Evolutionary conservation across 2,113 vertebrate species (phyloP).

Genomic region (Pogona vitticeps): DNA sequence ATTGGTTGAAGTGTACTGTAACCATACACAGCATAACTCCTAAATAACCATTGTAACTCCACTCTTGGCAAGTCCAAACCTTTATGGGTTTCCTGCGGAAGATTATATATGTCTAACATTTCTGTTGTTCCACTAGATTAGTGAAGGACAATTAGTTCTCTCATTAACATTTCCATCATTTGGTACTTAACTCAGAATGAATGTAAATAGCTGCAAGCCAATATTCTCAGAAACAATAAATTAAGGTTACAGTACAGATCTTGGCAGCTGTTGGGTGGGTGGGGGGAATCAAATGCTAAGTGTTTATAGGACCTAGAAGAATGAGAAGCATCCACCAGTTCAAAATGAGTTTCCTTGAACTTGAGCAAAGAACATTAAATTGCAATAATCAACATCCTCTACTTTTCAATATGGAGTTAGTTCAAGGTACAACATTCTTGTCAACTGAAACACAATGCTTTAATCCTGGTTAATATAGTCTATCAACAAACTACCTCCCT

Average conservation of each 20-base stretch:
- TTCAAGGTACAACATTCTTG: not conserved
- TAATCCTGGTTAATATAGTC: not conserved
- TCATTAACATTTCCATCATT: slow-evolving; percentile 54
- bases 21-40: slow-evolving; percentile 45
- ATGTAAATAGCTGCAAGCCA: slow-evolving; percentile 65
- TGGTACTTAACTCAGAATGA: slow-evolving; percentile 61
- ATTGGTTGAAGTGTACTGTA: not conserved
- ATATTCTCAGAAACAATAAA: slow-evolving; percentile 55
- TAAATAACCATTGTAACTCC: slow-evolving; percentile 42
- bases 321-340: slow-evolving; percentile 32
- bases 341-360: not conserved
- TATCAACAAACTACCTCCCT: too few species aligned
- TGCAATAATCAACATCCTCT: not conserved
- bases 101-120: slow-evolving; percentile 59
- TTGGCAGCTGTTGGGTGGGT: slow-evolving; percentile 7
- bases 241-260: slow-evolving; percentile 48
- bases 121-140: slow-evolving; percentile 48
- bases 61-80: slow-evolving; percentile 58
- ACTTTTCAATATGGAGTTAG: not conserved
- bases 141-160: slow-evolving; percentile 51
- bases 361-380: not conserved
- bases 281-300: slow-evolving; percentile 43
- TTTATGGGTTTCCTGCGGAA: slow-evolving; percentile 68
- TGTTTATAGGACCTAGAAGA: slow-evolving; percentile 32
- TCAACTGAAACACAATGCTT: not conserved